Evolutionary conservation across 2,113 vertebrate genomes (phyloP).

Genomic region (Sturnira hondurensis): DNA sequence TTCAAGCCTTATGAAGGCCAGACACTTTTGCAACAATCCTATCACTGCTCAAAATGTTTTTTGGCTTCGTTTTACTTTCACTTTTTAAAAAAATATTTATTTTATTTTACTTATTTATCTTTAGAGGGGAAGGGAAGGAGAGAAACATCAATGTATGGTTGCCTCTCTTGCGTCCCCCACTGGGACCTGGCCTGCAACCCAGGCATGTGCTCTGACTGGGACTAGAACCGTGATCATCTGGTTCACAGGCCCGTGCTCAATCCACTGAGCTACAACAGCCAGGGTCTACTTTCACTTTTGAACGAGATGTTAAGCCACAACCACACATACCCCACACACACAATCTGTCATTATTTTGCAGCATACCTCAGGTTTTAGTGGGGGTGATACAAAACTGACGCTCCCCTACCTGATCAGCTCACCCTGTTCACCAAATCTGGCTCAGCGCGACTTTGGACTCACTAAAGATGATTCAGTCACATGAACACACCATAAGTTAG

Average conservation of each 20-base stretch:
- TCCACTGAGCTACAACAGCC: too few species aligned
- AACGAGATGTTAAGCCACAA: conserved; percentile 19
- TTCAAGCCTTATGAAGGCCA: background rate
- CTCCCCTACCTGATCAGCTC: background rate
- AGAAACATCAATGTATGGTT: too few species aligned
- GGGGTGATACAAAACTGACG: background rate
- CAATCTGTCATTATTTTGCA: background rate
- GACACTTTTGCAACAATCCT: conserved; percentile 19
- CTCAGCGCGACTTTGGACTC: background rate
- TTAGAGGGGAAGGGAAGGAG: too few species aligned
- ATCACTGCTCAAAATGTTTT: conserved; percentile 6
- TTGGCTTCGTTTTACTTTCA: background rate
- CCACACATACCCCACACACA: background rate
- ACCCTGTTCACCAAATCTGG: background rate
- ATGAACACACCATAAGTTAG: background rate
- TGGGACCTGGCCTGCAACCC: too few species aligned
- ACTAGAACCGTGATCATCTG: too few species aligned
- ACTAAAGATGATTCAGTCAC: background rate
- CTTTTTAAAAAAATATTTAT: too few species aligned
- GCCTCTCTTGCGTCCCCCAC: too few species aligned
- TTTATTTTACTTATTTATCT: too few species aligned
- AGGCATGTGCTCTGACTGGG: too few species aligned
- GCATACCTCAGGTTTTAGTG: background rate
- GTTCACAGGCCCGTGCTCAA: too few species aligned
- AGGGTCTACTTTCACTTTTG: conserved; percentile 15